Conservation (phyloP, 1,140 invertebrate species). For the Drosophila seguyi region DNA sequence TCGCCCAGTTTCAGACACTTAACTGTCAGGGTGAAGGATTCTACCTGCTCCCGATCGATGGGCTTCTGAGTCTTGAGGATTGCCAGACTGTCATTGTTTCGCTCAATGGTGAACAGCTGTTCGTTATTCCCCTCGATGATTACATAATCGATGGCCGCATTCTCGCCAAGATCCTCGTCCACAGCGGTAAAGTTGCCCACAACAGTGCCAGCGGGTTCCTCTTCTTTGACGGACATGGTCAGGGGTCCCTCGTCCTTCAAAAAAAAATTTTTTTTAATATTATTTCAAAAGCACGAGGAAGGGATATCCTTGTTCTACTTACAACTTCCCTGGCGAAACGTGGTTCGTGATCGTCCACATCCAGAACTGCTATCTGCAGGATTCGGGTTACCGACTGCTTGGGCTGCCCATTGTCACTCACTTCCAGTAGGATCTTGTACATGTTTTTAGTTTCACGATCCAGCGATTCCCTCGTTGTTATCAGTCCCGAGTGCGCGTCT, state of each 20-base stretch:
- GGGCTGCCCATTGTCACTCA: conserved; percentile 90
- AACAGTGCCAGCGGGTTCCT: conserved; percentile 88
- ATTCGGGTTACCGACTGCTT: conserved; percentile 91
- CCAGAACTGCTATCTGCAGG: conserved; percentile 89
- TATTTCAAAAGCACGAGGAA: not conserved
- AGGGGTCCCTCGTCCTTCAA: conserved; percentile 88
- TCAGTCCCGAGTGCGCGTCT: conserved; percentile 89
- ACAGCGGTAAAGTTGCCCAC: conserved; percentile 89
- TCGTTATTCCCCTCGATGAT: conserved; percentile 91
- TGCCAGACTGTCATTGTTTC: conserved; percentile 89
- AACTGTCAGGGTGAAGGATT: conserved; percentile 88
- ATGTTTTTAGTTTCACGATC: conserved; percentile 90
- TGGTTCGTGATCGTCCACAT: conserved; percentile 93
- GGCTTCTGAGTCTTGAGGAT: conserved; percentile 87
- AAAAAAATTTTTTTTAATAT: not conserved
- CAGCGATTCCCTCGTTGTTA: conserved; percentile 89
- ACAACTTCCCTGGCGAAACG: conserved; percentile 90
- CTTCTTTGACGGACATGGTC: conserved; percentile 88
- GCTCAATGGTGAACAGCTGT: conserved; percentile 88
- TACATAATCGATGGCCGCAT: conserved; percentile 91
- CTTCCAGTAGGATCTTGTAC: conserved; percentile 91
- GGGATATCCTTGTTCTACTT: conserved; percentile 60
- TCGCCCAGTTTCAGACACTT: conserved; percentile 87
- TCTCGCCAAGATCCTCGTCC: conserved; percentile 91
- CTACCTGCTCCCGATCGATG: conserved; percentile 89